These are phyloP conservation scores for Anoplopoma fimbria DNA, from an alignment of 2,113 vertebrate species.

Conservation along the genomic window DNA sequence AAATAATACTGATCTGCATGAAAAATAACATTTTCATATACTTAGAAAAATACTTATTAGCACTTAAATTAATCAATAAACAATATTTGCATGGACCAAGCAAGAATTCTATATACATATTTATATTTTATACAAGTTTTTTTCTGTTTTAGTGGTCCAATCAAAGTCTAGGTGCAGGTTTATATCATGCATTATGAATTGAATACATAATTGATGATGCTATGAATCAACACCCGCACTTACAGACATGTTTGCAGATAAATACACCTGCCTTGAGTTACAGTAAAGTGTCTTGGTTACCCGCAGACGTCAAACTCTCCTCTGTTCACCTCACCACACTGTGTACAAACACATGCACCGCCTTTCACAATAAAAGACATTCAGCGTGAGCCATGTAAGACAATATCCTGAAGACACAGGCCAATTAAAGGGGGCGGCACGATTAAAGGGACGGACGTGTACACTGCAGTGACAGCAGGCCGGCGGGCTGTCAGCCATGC, in stretches of 20 bases:
- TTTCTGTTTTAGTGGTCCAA: neutral
- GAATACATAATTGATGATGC: neutral
- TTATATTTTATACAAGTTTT: neutral
- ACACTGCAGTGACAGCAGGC: slow-evolving; percentile 27
- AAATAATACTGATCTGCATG: too few relatives aligned
- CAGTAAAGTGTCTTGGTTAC: neutral
- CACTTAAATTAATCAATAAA: too few relatives aligned
- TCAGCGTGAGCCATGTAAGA: too few relatives aligned
- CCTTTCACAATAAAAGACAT: slow-evolving; percentile 44
- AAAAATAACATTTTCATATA: too few relatives aligned
- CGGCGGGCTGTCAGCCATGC: slow-evolving; percentile 41
- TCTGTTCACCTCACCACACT: slow-evolving; percentile 3
- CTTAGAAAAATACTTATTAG: too few relatives aligned
- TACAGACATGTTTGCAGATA: too few relatives aligned
- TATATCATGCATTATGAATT: neutral
- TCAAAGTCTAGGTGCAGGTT: neutral
- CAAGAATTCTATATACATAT: neutral
- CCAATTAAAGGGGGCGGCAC: slow-evolving; percentile 38
- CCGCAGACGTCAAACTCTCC: slow-evolving; percentile 29
- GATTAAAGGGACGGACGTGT: slow-evolving; percentile 50
- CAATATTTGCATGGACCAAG: too few relatives aligned
- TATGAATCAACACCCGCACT: neutral
- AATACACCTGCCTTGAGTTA: too few relatives aligned
- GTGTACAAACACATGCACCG: slow-evolving; percentile 15
- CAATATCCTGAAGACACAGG: neutral